Evolutionary conservation across 2,888 invertebrate genomes (phyloP).

Genomic region (Andrena fulva): DNA sequence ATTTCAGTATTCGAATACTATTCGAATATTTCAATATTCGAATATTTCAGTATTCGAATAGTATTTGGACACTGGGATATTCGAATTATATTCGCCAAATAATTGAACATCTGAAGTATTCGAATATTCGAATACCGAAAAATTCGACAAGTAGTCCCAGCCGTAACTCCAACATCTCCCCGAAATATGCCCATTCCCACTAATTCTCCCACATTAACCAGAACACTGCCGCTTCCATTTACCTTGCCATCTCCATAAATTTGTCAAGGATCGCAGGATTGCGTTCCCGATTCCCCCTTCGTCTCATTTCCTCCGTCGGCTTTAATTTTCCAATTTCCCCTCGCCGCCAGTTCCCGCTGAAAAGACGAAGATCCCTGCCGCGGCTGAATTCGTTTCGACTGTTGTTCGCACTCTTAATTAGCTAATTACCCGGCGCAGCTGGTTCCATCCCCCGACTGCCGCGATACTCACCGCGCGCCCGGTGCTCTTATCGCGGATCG

Average conservation of each 20-base stretch:
- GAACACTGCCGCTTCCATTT: background rate
- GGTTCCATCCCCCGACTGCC: background rate
- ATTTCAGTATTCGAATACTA: too few relatives aligned
- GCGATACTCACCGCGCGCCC: background rate
- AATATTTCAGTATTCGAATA: too few relatives aligned
- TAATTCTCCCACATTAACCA: too few relatives aligned
- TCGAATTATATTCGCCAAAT: too few relatives aligned
- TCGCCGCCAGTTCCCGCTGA: background rate
- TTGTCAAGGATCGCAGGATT: too few relatives aligned
- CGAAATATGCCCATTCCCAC: too few relatives aligned
- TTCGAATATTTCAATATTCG: too few relatives aligned
- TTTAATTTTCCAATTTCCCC: slow-evolving; percentile 38
- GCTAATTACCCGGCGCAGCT: slow-evolving; percentile 60
- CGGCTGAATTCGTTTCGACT: slow-evolving; percentile 10
- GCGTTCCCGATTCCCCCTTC: background rate
- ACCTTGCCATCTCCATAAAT: background rate
- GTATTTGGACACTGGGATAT: too few relatives aligned
- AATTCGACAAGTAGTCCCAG: too few relatives aligned
- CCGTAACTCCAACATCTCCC: too few relatives aligned
- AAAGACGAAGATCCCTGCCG: background rate
- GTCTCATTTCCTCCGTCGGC: background rate
- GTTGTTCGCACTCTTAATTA: slow-evolving; percentile 63
- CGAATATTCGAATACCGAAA: too few relatives aligned
- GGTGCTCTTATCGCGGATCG: slow-evolving; percentile 29
- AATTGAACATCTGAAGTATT: too few relatives aligned